Evolutionary conservation across 2,888 invertebrate genomes (phyloP).

Genomic region (Cyclophora albipunctata): DNA sequence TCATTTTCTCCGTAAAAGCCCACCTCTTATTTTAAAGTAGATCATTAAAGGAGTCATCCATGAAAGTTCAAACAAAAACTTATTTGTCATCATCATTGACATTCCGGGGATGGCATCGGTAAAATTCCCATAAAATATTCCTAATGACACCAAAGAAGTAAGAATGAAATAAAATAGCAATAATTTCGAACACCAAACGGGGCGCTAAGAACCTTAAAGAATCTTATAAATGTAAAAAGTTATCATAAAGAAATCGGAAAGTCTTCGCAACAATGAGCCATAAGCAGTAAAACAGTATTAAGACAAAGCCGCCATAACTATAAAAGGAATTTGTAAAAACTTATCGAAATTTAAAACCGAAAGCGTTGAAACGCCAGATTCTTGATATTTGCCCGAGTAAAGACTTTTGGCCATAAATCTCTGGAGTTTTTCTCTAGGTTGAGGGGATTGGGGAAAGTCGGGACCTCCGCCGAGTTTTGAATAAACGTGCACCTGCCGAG

Average conservation of each 20-base stretch:
- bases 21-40: too few relatives aligned
- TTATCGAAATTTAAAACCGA: slow-evolving; percentile 16
- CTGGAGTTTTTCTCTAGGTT: slow-evolving; percentile 44
- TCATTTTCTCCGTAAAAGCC: too few relatives aligned
- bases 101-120: too few relatives aligned
- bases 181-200: too few relatives aligned
- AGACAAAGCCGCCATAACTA: slow-evolving; percentile 6
- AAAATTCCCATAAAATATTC: too few relatives aligned
- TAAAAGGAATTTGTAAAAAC: slow-evolving; percentile 14
- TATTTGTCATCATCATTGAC: too few relatives aligned
- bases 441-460: slow-evolving; percentile 41
- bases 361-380: slow-evolving; percentile 31
- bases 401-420: slow-evolving; percentile 51
- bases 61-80: too few relatives aligned
- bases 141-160: slow-evolving; percentile 8
- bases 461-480: slow-evolving; percentile 34
- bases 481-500: slow-evolving; percentile 38
- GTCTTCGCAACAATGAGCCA: slow-evolving; percentile 10
- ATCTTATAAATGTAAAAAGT: slow-evolving; percentile 1
- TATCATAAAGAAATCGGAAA: slow-evolving; percentile 7
- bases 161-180: neutral
- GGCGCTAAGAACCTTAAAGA: too few relatives aligned
- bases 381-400: slow-evolving; percentile 24
- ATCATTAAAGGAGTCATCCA: too few relatives aligned
- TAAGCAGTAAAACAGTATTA: slow-evolving; percentile 14